Conservation (phyloP, 2,888 invertebrate species). For the Cataglyphis rosenhaueri region DNA sequence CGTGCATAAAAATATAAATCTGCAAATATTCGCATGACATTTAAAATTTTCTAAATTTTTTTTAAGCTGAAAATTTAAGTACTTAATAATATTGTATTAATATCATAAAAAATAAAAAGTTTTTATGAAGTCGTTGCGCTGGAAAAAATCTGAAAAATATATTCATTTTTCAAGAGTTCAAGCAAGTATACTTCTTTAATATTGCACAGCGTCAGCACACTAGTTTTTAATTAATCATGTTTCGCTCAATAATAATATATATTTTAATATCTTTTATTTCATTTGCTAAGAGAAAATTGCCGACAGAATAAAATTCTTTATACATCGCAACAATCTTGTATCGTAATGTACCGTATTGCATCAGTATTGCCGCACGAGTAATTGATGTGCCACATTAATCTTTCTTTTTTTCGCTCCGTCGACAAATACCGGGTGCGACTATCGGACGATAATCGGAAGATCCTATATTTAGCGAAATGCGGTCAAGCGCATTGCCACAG, state of each 20-base stretch:
- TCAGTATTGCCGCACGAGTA: neutral
- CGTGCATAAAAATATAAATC: too few species aligned
- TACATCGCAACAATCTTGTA: constrained; percentile 1
- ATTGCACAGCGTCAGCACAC: too few species aligned
- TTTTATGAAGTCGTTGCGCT: too few species aligned
- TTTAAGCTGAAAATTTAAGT: too few species aligned
- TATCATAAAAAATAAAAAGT: too few species aligned
- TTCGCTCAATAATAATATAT: neutral
- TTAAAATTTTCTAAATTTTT: too few species aligned
- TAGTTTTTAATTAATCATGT: neutral
- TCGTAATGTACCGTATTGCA: neutral
- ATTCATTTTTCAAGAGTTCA: too few species aligned
- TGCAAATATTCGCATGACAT: too few species aligned
- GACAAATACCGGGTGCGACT: neutral
- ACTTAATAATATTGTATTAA: too few species aligned
- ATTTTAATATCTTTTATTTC: neutral
- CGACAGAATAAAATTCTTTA: neutral
- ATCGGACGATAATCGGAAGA: neutral
- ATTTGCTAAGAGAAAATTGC: neutral
- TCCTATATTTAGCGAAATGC: constrained; percentile 58
- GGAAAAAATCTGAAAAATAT: too few species aligned
- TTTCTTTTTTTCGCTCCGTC: neutral
- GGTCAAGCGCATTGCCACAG: constrained; percentile 74
- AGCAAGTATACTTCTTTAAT: too few species aligned
- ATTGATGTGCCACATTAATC: neutral